Evolutionary conservation across 2,113 vertebrate genomes (phyloP).

Genomic region (Galemys pyrenaicus): DNA sequence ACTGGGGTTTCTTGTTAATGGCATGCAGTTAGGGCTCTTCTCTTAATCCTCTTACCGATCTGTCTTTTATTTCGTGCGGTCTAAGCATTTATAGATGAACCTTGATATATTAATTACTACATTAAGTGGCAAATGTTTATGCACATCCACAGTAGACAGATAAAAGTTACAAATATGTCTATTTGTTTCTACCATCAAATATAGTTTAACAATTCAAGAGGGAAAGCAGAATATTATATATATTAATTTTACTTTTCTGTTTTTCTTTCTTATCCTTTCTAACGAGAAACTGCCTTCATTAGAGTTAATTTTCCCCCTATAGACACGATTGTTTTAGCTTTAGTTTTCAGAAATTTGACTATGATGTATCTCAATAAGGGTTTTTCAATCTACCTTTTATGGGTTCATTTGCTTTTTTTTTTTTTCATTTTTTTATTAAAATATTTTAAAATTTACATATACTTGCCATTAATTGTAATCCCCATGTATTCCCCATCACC

Average conservation of each 20-base stretch:
- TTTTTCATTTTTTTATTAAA: too few species aligned
- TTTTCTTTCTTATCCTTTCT: neutral
- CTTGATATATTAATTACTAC: neutral
- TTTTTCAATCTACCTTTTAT: neutral
- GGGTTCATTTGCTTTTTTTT: neutral
- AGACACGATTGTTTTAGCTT: neutral
- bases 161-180: neutral
- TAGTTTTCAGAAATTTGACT: constrained; percentile 34
- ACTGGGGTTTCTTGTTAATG: neutral
- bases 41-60: neutral
- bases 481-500: too few species aligned
- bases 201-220: constrained; percentile 5
- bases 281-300: neutral
- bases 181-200: neutral
- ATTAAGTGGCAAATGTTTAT: neutral
- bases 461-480: too few species aligned
- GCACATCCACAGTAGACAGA: too few species aligned
- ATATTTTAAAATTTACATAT: too few species aligned
- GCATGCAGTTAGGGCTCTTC: neutral
- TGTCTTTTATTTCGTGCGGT: neutral
- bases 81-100: neutral
- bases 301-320: neutral
- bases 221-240: neutral
- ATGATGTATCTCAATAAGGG: neutral
- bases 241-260: neutral